Base-by-base conservation (phyloP, 1,140 invertebrate species). In the Diorhabda elongata region DNA sequence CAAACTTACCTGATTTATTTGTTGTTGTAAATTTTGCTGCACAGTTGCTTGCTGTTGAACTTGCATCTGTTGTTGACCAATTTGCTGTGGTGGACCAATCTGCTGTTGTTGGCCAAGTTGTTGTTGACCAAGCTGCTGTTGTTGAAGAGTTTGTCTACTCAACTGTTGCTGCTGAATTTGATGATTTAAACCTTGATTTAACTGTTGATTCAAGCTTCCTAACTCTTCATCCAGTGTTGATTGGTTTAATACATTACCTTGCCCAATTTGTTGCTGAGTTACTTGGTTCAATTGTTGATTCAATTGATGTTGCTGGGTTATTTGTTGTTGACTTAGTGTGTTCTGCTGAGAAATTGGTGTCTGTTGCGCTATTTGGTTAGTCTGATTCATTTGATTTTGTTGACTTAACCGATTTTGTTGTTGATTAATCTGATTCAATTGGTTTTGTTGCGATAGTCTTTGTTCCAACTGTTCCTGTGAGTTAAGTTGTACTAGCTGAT, bases 391-490 rank as follows among this genome's bases (percentile, higher is more conserved):
- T 57, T 68, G 67, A n/a, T 64, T n/a, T 64, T 67, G 60, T 63
- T 75, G 70, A 57, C 72, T 70, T 44, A 71, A n/a, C n/a, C 47
- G 6, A 52, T 52, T 52, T 52, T 52, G 66, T 44, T 67, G 66
- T 67, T 71, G 68, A 61, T 71, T 71, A 2, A 63, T 67, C 44
- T 71, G 68, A 64, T 71, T 66, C 44, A 65, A 61, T 45, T 77
- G 78, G 8, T 71, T 68, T 67, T 73, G 69, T 61, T 75, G 69
- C 44, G 41, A 56, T 52, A 70, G 44, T 56, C 52, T 74, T 59
- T 73, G 69, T 67, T 69, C 70, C 52, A 76, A 66, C 43, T 69
- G 65, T 26, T 67, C 61, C 41, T 72, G 68, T 58, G 74, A 75
- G 58, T 71, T 74, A 9, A 73, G 71, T 66, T 71, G 72, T 5